Base-by-base conservation (phyloP, 2,113 vertebrate species). In the Bos indicus region DNA sequence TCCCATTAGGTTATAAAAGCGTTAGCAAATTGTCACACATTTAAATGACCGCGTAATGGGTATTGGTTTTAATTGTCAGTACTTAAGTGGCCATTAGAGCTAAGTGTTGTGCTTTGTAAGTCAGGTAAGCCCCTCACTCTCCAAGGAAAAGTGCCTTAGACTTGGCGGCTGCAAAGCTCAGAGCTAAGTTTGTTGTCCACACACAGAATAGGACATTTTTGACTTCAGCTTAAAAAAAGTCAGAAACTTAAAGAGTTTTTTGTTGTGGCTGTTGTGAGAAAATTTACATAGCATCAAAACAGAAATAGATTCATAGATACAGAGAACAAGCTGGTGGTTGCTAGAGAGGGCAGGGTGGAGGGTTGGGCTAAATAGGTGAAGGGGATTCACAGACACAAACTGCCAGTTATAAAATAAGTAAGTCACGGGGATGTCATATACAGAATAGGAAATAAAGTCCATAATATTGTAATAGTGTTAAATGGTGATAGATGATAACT, bases 21-120 rank as follows among this genome's bases (percentile, higher is more conserved):
- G 94, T 97, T 96, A 96, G 93, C 95, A 96, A 97, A 97, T 94
- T 98, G 97, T 96, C 94, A 86, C 93, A 82, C 13, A 13, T 98
- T 97, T 97, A 97, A 98, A 97, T 93, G 97, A 88, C 96, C 87
- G 7, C 97, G 96, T 98, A 98, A 98, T 97, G 91, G 97, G 93
- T 94, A 95, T 94, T 88, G 97, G 95, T 97, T 96, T 98, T 98
- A 98, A 98, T 98, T 97, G 93, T 95, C 89, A 36, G 95, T 43
- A 81, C 93, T 95, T 98, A 97, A 98, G 71, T 82, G 94, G 95
- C 94, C 81, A 59, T 97, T 97, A 84, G 91, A 96, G 82, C 92
- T 15, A 96, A 94, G 89, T 80, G 91, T 82, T 97, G 93, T 96
- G 96, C 97, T 87, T 97, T 96, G 46, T 67, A 96, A 97, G 93